phyloP scores from a whole-genome alignment of 1,140 invertebrate genomes.

The Acromyrmex echinatior region DNA sequence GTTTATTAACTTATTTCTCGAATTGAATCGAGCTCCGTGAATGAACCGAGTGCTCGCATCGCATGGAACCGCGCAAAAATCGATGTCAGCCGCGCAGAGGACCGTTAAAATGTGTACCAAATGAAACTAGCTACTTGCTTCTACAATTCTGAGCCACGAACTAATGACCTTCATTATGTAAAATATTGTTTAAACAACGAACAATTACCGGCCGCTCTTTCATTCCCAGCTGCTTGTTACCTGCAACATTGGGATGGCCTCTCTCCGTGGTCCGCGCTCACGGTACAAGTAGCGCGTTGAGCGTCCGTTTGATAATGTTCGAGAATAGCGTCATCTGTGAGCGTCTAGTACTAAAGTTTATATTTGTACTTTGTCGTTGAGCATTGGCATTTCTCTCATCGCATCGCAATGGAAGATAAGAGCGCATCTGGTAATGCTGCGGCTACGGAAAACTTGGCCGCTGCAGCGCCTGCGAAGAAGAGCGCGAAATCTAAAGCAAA shows the following conservation, averaged over 20 bases:
- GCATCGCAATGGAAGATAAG: constrained; percentile 60
- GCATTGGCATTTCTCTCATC: constrained; percentile 2
- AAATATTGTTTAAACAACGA: constrained; percentile 49
- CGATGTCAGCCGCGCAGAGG: not conserved
- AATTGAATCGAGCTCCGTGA: constrained; percentile 35
- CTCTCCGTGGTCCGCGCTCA: constrained; percentile 76
- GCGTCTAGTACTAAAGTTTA: constrained; percentile 38
- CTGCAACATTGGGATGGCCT: constrained; percentile 63
- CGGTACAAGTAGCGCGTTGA: not conserved
- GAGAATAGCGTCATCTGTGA: constrained; percentile 30
- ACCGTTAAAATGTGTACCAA: not conserved
- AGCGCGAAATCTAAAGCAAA: constrained; percentile 51
- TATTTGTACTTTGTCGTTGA: constrained; percentile 52
- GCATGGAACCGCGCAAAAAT: constrained; percentile 44
- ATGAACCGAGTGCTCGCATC: constrained; percentile 7
- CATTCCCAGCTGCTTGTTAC: constrained; percentile 46
- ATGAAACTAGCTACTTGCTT: constrained; percentile 42
- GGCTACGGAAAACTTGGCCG: not conserved
- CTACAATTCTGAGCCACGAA: not conserved
- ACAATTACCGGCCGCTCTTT: constrained; percentile 52
- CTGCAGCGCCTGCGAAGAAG: constrained; percentile 47
- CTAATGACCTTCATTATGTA: not conserved
- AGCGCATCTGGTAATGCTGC: constrained; percentile 17
- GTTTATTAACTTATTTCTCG: constrained; percentile 58
- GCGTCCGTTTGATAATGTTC: too few relatives aligned